Evolutionary conservation across 1,140 invertebrate species (phyloP), one percentile per base, ranked within the genome.

Genomic region (Drosophila trapezifrons): DNA sequence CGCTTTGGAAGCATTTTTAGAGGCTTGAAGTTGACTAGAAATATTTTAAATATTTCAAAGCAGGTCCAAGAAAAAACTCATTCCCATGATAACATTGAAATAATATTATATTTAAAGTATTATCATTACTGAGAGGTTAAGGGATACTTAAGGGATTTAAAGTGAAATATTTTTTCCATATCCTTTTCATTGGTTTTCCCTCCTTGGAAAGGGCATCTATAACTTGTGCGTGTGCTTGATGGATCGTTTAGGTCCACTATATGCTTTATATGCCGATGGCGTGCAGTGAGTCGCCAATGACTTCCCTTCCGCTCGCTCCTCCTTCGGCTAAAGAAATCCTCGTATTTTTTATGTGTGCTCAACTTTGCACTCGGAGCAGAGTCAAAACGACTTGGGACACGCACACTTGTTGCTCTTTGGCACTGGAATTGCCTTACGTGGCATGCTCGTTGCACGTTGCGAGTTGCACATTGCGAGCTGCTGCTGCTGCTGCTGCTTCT

Each of bases 371-470:
- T 89, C 84, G 56, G 38, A 54, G 51, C 66, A 49, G 25, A 59
- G 76, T 73, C 78, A 89, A 72, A 87, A 89, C 80, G 84, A 87
- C 84, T 87, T 87, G 84, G 79, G 80, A 87, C 84, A 87, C 84
- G 84, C 84, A 87, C 84, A 84, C 80, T 87, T 80, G 83, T 87
- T 87, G 83, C 72, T 80, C 76, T 80, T 87, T 78, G 54, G 66
- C 76, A 76, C 62, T 74, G 54, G 54, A 46, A 60, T 76, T 77
- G 69, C 79, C 72, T 76, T 81, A 52, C 37, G 59, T 65, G 58
- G 54, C 72, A 66, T 69, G 65, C 62, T 54, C 42, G 64, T n/a
- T 70, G 57, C 60, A 43, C 38, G 35, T 57, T 75, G 65, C 70
- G 27, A 9, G 64, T 63, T 69, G 66, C 72, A 51, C 37, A 59